Percentiles rank a stretch among this genome's conserved stretches.
Evolutionary conservation across 2,113 vertebrate species (phyloP).

Genomic region (Tyrannus savana): DNA sequence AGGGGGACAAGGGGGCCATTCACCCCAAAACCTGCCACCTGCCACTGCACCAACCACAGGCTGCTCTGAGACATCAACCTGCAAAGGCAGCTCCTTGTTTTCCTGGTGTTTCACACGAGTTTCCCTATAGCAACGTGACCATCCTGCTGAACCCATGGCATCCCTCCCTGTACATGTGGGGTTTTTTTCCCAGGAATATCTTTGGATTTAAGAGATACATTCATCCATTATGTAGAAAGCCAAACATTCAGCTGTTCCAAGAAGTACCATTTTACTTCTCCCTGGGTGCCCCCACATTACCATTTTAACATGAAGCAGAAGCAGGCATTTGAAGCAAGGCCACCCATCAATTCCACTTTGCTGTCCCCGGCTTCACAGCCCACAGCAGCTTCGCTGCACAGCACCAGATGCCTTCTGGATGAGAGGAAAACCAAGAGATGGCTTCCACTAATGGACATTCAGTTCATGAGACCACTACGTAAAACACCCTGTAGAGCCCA

Average conservation of each 20-base stretch:
- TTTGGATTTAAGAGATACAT: neutral
- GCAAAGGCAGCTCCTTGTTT: neutral
- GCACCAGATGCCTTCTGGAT: neutral
- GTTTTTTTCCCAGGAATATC: neutral
- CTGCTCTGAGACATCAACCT: neutral
- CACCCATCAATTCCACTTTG: constrained; percentile 13
- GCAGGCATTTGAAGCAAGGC: neutral
- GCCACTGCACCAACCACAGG: neutral
- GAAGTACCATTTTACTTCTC: constrained; percentile 14
- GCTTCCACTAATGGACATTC: neutral
- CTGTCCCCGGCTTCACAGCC: neutral
- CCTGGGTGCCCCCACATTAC: neutral
- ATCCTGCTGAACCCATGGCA: neutral
- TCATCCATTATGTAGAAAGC: neutral
- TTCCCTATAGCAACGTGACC: neutral
- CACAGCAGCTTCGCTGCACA: rapidly evolving
- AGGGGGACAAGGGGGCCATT: neutral
- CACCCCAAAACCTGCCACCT: neutral
- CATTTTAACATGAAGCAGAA: neutral
- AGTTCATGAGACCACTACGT: neutral
- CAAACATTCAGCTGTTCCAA: neutral
- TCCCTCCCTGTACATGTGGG: rapidly evolving
- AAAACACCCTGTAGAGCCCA: neutral
- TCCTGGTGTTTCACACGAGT: neutral
- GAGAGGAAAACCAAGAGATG: neutral